A percentile compares a stretch with the other conserved stretches of the same genome.
phyloP scores from a whole-genome alignment of 2,888 invertebrate genomes.

The Apodemia mormo region DNA sequence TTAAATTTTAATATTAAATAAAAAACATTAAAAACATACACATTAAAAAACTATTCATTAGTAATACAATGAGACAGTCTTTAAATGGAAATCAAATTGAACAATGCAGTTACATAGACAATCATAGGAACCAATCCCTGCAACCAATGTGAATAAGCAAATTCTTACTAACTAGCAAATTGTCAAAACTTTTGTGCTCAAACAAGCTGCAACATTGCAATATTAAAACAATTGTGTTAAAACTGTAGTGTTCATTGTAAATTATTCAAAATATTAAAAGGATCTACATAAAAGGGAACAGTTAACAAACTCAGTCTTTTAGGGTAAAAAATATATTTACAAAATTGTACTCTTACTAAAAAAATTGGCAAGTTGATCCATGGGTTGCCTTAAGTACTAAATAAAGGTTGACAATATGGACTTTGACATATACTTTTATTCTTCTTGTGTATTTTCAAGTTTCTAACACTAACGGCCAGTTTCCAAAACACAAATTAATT shows the following conservation, averaged over 20 bases:
- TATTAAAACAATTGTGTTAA: background rate
- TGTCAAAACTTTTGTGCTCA: background rate
- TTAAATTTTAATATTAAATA: no score
- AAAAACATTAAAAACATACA: no score
- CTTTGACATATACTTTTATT: no score
- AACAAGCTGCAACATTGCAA: background rate
- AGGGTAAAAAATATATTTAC: slow-evolving; percentile 30
- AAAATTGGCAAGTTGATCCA: background rate
- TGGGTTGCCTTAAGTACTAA: no score
- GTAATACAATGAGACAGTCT: background rate
- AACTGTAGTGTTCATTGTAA: background rate
- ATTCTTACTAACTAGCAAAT: background rate
- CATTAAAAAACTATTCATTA: no score
- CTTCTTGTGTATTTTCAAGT: no score
- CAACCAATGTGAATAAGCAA: background rate
- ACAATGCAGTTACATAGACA: background rate
- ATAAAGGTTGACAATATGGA: no score
- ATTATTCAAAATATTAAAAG: background rate
- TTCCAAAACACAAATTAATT: no score
- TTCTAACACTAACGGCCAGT: no score
- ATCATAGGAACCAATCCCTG: background rate
- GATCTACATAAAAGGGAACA: slow-evolving; percentile 28
- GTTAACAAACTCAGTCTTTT: slow-evolving; percentile 55
- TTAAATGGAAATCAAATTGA: background rate
- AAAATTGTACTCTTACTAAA: background rate